Base-by-base conservation (phyloP, 2,888 invertebrate species). In the Drosophila neonasuta region DNA sequence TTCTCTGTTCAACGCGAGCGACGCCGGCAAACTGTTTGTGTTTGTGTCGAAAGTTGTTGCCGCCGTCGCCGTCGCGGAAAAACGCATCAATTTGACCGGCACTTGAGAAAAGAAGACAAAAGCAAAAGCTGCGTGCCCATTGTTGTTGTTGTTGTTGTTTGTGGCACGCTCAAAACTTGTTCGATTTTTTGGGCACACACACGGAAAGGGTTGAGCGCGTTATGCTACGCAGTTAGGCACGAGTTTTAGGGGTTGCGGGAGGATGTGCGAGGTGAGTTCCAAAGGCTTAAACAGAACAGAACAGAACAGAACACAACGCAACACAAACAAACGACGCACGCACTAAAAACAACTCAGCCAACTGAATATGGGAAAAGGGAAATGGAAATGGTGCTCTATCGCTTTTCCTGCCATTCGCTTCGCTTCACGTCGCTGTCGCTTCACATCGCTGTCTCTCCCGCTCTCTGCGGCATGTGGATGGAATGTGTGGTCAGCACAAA, bases 81-180 rank as follows among this genome's bases (percentile, higher is more conserved):
- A 78, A 83, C 81, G 87, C 84, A 80, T 78, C 86, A 86, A 84
- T 77, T 76, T 81, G 80, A 73, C 75, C 79, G 71, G 55, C 79
- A 79, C 82, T 88, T 77, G 85, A 88, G 85, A 75, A 73, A 73
- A 67, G 57, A 74, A 65, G 84, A 80, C 74, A 82, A 80, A 74
- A 67, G 80, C 86, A 79, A 86, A 88, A 80, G 88, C 83, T 80
- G 79, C 82, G 77, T 75, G 71, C 61, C 69, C 51, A 57, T 69
- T 80, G 46, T 58, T 68, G 36, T 66, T 71, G 55, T 41, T 64
- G 61, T 50, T 68, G 66, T 50, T 65, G 57, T 56, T 70, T 65
- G 66, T 34, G 57, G 51, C 29, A 56, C 80, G 65, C 81, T 79
- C 77, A 81, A 82, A 79, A 76, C 72, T 76, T 69, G 82, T 79